phyloP scores from a whole-genome alignment of 2,113 vertebrate species.

The Pitta sordida region DNA sequence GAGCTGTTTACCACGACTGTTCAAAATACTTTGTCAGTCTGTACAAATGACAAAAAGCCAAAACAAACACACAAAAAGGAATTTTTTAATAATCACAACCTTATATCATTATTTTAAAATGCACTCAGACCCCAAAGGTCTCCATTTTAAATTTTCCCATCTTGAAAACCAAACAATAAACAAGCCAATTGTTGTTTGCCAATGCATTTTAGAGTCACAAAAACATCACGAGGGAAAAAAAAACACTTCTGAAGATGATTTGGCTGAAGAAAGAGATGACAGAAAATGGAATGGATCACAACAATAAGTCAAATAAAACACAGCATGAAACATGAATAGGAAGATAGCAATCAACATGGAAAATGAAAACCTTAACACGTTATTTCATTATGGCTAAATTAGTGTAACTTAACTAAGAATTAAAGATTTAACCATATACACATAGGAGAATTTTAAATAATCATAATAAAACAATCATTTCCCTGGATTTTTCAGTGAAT shows the following conservation, averaged over 20 bases:
- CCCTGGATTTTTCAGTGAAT: neutral
- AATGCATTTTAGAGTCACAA: neutral
- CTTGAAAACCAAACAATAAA: neutral
- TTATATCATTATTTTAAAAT: neutral
- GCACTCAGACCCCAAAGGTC: neutral
- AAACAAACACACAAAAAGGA: neutral
- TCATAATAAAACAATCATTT: neutral
- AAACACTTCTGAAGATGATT: neutral
- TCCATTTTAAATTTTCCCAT: neutral
- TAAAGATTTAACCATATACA: neutral
- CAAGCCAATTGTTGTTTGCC: too few relatives aligned
- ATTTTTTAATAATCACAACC: too few relatives aligned
- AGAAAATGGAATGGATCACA: neutral
- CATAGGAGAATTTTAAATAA: neutral
- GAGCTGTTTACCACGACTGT: neutral
- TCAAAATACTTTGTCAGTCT: neutral
- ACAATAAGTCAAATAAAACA: neutral
- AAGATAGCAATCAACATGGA: neutral
- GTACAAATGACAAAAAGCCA: neutral
- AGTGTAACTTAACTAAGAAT: neutral
- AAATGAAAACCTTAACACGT: neutral
- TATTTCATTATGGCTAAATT: neutral
- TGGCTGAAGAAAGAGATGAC: neutral
- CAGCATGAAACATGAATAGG: neutral
- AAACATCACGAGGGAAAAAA: neutral